phyloP scores from a whole-genome alignment of 2,113 vertebrate genomes.

The Oryctolagus cuniculus region mOryCun1.1 NC_091440.1:96764001-96764500 shows the following conservation, averaged over 20 bases:
- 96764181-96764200: conserved; percentile 10
- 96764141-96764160: no score
- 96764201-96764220: neutral
- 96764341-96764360: neutral
- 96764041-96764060: no score
- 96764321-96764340: neutral
- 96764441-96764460: accelerated
- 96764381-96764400: accelerated
- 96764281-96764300: accelerated
- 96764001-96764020: neutral
- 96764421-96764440: neutral
- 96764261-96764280: neutral
- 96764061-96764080: neutral
- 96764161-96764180: neutral
- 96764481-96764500: neutral
- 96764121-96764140: no score
- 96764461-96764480: neutral
- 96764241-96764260: neutral
- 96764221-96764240: conserved; percentile 17
- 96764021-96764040: neutral
- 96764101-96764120: neutral
- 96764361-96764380: neutral
- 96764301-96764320: neutral
- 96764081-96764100: no score
- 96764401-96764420: accelerated